Conservation (phyloP, 37 sponge, comb jelly and placozoan genomes). For the Cliona cf. orientalis region DNA sequence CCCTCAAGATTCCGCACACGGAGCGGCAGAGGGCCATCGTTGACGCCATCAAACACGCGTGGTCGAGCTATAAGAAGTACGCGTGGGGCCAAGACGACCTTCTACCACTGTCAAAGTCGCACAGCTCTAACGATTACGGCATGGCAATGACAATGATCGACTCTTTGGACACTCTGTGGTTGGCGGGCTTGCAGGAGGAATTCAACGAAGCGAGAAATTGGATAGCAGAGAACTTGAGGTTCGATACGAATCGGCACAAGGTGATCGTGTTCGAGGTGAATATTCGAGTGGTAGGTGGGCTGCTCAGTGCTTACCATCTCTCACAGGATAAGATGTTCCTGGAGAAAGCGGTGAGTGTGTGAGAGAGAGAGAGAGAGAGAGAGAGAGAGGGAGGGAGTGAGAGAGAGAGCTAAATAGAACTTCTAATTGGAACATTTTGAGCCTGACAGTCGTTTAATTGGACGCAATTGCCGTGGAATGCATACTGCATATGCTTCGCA, state of each 20-base stretch:
- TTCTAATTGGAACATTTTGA: too few relatives aligned
- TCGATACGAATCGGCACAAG: slow-evolving; percentile 39
- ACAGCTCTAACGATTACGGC: slow-evolving; percentile 42
- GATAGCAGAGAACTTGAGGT: slow-evolving; percentile 56
- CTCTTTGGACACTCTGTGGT: slow-evolving; percentile 93
- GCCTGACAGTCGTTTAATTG: too few relatives aligned
- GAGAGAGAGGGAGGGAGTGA: too few relatives aligned
- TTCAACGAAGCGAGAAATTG: slow-evolving; percentile 82
- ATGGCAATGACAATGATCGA: slow-evolving; percentile 92
- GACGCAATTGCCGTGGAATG: too few relatives aligned
- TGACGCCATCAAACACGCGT: slow-evolving; percentile 84
- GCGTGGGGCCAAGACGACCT: slow-evolving; percentile 94
- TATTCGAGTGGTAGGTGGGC: slow-evolving; percentile 91
- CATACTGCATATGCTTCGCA: too few relatives aligned
- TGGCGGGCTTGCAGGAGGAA: slow-evolving; percentile 89
- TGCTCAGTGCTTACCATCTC: slow-evolving; percentile 89
- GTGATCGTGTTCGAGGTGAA: slow-evolving; percentile 96
- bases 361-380: too few relatives aligned
- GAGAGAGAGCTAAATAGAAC: too few relatives aligned
- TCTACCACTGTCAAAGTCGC: slow-evolving; percentile 56
- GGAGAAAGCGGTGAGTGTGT: slow-evolving; percentile 81
- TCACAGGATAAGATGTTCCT: slow-evolving; percentile 81
- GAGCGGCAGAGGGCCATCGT: slow-evolving; percentile 78
- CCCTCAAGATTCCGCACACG: slow-evolving; percentile 20
- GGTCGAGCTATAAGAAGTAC: slow-evolving; percentile 83